Base-by-base conservation (phyloP, 2,113 vertebrate genomes). In the Paracyprichromis sp. region DNA sequence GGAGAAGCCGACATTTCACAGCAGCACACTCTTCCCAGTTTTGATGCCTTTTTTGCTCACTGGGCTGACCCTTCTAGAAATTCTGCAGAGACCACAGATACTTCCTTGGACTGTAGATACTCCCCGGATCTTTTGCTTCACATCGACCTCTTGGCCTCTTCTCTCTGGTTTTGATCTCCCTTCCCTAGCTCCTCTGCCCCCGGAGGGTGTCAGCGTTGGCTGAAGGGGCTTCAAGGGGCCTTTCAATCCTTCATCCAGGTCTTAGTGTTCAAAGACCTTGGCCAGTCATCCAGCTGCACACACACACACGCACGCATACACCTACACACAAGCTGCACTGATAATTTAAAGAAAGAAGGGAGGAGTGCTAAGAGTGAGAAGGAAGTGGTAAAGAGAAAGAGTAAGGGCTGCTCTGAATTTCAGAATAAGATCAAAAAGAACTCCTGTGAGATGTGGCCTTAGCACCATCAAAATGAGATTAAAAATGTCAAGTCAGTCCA, bases 261-360 rank as follows among this genome's bases (percentile, higher is more conserved):
- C 97, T 98, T 98, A 98, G 93, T 97, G 97, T 99, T 98, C 97
- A 98, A 98, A 98, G 97, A 97, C 98, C 96, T 97, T 96, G 97
- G 97, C 94, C 94, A 93, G 92, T 94, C 90, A 94, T 90, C 69
- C 92, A 89, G 86, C 88, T 92, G 83, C 88, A 93, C 13, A 40
- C 83, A 5, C 83, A 19, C 45, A 24, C 24, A 80, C 19, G 3
- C 53, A 71, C 29, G 38, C 12, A 52, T 86, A 83, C 80, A 83
- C 80, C 61, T 53, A 82, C 56, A 63, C 86, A 84, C 69, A 83
- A 86, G 83, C 86, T 80, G 89, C 57, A 80, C 83, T 76, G 83
- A 89, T 83, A 89, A 90, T 81, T 88, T 47, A 66, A 71, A 71
- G 53, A 85, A 71, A 52, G 73, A 83, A 54, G 57, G 53, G 61